phyloP scores from a whole-genome alignment of 2,888 invertebrate genomes.

The Drosophila pseudotakahashii region DNA sequence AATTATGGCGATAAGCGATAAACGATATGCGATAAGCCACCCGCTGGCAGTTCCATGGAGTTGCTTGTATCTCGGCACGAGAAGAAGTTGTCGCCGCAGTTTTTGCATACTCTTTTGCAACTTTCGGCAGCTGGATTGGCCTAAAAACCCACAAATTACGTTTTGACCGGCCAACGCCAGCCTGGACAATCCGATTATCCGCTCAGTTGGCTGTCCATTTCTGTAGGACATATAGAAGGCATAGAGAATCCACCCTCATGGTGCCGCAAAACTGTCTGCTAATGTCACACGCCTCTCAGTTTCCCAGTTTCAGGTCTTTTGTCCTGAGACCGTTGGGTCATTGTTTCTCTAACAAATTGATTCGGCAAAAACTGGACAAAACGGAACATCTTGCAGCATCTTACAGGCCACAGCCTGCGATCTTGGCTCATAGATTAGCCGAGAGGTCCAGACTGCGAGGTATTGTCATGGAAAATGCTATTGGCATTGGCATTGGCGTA shows the following conservation, averaged over 20 bases:
- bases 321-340: slow-evolving; percentile 43
- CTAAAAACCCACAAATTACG: slow-evolving; percentile 79
- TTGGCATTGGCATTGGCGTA: slow-evolving; percentile 38
- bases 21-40: slow-evolving; percentile 53
- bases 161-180: slow-evolving; percentile 64
- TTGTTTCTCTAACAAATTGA: slow-evolving; percentile 70
- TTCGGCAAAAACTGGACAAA: slow-evolving; percentile 64
- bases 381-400: slow-evolving; percentile 58
- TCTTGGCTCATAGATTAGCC: slow-evolving; percentile 73
- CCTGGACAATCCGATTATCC: slow-evolving; percentile 79
- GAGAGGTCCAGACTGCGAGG: slow-evolving; percentile 37
- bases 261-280: slow-evolving; percentile 64
- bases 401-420: slow-evolving; percentile 55
- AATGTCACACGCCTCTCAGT: slow-evolving; percentile 81
- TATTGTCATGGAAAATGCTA: slow-evolving; percentile 63
- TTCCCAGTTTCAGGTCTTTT: slow-evolving; percentile 49
- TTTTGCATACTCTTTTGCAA: slow-evolving; percentile 56
- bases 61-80: slow-evolving; percentile 19
- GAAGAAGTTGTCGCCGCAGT: slow-evolving; percentile 39
- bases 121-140: slow-evolving; percentile 36
- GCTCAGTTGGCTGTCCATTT: slow-evolving; percentile 56
- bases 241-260: slow-evolving; percentile 57
- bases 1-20: slow-evolving; percentile 69
- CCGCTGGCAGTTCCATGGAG: slow-evolving; percentile 47
- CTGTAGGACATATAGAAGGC: background rate